A percentile compares a stretch with the other conserved stretches of the same genome.
These are phyloP conservation scores for Dusona sp. DNA, from an alignment of 2,888 invertebrate genomes.

Conservation along the genomic window DNA sequence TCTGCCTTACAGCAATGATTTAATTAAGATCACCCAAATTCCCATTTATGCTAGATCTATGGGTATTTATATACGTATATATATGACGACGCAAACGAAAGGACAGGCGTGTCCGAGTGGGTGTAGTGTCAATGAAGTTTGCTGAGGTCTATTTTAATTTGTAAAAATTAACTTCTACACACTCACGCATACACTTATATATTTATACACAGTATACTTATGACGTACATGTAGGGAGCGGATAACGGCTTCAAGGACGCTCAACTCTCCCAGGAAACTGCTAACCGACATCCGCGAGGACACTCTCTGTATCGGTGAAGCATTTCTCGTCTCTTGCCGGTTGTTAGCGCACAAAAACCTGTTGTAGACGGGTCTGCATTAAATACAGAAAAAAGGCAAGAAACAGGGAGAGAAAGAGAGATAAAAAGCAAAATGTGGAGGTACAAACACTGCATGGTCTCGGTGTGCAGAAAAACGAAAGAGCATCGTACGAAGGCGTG, in stretches of 20 bases:
- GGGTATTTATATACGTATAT: not conserved
- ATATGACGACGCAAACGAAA: constrained; percentile 44
- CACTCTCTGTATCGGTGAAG: constrained; percentile 73
- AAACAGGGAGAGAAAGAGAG: constrained; percentile 6
- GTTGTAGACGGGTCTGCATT: constrained; percentile 63
- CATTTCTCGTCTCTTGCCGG: constrained; percentile 55
- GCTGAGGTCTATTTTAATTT: constrained; percentile 73
- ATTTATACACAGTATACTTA: constrained; percentile 26
- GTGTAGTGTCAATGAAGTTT: constrained; percentile 69
- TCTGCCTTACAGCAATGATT: constrained; percentile 42
- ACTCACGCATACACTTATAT: not conserved
- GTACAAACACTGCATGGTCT: constrained; percentile 23
- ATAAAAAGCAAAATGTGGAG: constrained; percentile 29
- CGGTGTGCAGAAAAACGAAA: constrained; percentile 49
- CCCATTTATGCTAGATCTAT: constrained; percentile 13
- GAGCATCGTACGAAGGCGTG: constrained; percentile 40
- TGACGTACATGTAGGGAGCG: constrained; percentile 74
- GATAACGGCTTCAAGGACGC: constrained; percentile 82
- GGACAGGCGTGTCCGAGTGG: constrained; percentile 73
- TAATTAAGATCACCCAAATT: constrained; percentile 43
- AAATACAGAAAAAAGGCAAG: constrained; percentile 22
- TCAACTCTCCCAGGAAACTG: constrained; percentile 82
- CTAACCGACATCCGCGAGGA: constrained; percentile 81
- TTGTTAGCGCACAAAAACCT: constrained; percentile 65
- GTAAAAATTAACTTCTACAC: constrained; percentile 61